phyloP scores from a whole-genome alignment of 2,888 invertebrate genomes.

The Drosophila falleni region DNA sequence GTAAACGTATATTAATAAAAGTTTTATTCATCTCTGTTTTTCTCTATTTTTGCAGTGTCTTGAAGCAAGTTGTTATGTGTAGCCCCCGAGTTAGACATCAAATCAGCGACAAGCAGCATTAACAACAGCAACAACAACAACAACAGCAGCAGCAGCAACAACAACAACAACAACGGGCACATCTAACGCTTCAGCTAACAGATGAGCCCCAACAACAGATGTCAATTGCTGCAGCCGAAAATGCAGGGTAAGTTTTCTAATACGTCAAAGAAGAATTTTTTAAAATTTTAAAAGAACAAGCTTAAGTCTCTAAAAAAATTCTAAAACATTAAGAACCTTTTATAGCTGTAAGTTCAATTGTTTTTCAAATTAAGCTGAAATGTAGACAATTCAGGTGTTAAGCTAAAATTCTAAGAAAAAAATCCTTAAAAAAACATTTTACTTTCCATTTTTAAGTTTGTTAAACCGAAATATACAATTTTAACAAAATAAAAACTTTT shows the following conservation, averaged over 20 bases:
- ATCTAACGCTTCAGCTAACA: slow-evolving; percentile 85
- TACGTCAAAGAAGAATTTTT: neutral
- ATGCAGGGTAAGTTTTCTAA: slow-evolving; percentile 85
- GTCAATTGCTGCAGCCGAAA: slow-evolving; percentile 86
- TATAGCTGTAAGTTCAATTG: neutral
- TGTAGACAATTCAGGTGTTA: too few relatives aligned
- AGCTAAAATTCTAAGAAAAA: too few relatives aligned
- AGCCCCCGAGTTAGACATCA: slow-evolving; percentile 45
- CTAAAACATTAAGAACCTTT: neutral
- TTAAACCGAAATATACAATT: neutral
- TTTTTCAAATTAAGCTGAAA: too few relatives aligned
- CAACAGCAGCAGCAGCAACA: slow-evolving; percentile 22
- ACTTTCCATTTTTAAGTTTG: too few relatives aligned
- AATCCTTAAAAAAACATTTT: too few relatives aligned
- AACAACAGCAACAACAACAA: slow-evolving; percentile 21
- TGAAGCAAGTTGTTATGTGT: slow-evolving; percentile 56
- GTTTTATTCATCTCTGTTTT: slow-evolving; percentile 20
- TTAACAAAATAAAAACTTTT: neutral
- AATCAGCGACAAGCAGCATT: slow-evolving; percentile 37
- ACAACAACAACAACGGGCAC: slow-evolving; percentile 82
- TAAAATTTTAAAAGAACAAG: neutral
- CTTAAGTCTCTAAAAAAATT: neutral
- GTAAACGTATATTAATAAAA: slow-evolving; percentile 62
- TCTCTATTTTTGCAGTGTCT: slow-evolving; percentile 61
- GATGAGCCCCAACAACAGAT: slow-evolving; percentile 86